Base-by-base conservation (phyloP, 1,140 invertebrate species). In the Camponotus floridanus region DNA sequence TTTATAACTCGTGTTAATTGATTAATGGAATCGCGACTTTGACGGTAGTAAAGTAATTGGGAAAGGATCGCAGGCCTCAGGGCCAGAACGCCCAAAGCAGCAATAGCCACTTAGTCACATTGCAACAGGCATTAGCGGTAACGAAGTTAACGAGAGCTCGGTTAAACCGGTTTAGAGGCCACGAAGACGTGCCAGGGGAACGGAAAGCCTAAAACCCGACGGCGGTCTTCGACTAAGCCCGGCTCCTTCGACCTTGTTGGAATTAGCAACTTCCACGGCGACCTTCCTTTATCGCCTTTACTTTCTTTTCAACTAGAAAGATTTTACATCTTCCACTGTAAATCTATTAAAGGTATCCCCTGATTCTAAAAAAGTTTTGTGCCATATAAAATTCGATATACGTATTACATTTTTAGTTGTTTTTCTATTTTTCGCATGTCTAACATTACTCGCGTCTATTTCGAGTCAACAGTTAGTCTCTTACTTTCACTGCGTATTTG, bases 101-200 rank as follows among this genome's bases (percentile, higher is more conserved):
- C 91, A 92, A 93, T 92, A 91, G 92, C 93, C 93, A 94, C 93
- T 93, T 94, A 93, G 92, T 89, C 91, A 91, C 93, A 94, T 93
- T 93, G 93, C 93, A 92, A 92, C 93, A 90, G 89, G 92, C 91
- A 94, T 94, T 93, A 93, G 89, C 89, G 91, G 89, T 94, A 94
- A 94, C 92, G 87, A 90, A 92, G 91, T 94, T 94, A 93, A 93
- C 92, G 92, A 92, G 92, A 94, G 92, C 92, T 90, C 88, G 91
- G 90, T 92, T 94, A 92, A 93, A 93, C 91, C 90, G 90, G 90
- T 91, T 93, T 93, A 85, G 65, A 90, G 65, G 86, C 59, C 76
- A 83, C 67, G 86, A 85, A 81, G 84, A 83, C 73, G 48, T 61
- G 88, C 87, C 48, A 76, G 64, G 61, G 55, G 67, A 80, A 80